Base-by-base conservation (phyloP, 2,888 invertebrate species). In the Pseudanteris insignis region DNA sequence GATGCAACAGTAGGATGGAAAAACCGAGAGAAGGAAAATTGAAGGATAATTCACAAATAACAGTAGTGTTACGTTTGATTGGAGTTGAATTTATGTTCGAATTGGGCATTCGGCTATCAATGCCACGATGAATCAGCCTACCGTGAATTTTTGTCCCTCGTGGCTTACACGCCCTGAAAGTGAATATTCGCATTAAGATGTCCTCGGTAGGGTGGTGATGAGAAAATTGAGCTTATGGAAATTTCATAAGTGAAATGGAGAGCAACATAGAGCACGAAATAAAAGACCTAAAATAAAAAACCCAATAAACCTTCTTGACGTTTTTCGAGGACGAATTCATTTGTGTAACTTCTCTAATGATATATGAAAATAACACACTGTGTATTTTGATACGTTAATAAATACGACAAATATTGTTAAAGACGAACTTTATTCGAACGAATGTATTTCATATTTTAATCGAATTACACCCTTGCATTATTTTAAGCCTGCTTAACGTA, bases 221-320 rank as follows among this genome's bases (percentile, higher is more conserved):
- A 41, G 51, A 48, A 48, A 48, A 48, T 48, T 33, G 48, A 48
- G 38, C 48, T 48, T 48, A 38, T 48, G 48, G 48, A 48, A 48
- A 48, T 48, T 48, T 32, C 26, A 10, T 34, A 46, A 46, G 26
- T 32, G 30, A 21, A 34, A 26, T 30, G 38, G 33, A 25, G 33
- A 15, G 48, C 29, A 50, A 50, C 15, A 15, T 14, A 43, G 25
- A 13, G 10, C 18, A 24, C 24, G 14, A 47, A 37, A 30, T 14
- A 10, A 47, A 10, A 24, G 11, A 18, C 14, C 2, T 9, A 46
- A n/a, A n/a, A n/a, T n/a, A n/a, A n/a, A n/a, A n/a, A n/a, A n/a
- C n/a, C n/a, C n/a, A n/a, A n/a, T n/a, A n/a, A n/a, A n/a, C n/a
- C n/a, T n/a, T n/a, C n/a, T n/a, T n/a, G n/a, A n/a, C n/a, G n/a